Evolutionary conservation across 2,888 invertebrate species (phyloP).

Genomic region (Podotricha telesiphe): DNA sequence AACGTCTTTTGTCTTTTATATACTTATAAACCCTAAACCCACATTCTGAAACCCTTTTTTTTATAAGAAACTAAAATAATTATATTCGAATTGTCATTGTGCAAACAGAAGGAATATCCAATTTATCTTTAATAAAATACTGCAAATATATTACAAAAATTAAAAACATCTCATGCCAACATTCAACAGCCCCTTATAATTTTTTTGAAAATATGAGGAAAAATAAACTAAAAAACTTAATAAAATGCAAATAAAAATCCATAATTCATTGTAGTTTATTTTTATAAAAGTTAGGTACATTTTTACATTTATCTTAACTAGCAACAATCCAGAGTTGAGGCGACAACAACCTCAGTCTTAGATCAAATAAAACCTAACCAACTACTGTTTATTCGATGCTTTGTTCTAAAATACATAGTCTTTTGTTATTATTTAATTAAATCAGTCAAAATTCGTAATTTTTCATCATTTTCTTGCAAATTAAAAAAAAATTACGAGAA

Average conservation of each 20-base stretch:
- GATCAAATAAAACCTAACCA: constrained; percentile 46
- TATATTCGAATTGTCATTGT: too few species aligned
- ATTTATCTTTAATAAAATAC: too few species aligned
- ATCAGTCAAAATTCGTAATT: background rate
- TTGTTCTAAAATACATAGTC: constrained; percentile 8
- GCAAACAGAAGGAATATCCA: too few species aligned
- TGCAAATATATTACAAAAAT: too few species aligned
- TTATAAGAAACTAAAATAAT: too few species aligned
- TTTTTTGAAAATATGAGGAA: background rate
- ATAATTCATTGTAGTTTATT: constrained; percentile 71
- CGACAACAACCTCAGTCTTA: constrained; percentile 58
- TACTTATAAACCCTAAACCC: too few species aligned
- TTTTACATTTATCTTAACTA: constrained; percentile 69
- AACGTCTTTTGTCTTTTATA: too few species aligned
- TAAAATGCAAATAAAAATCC: constrained; percentile 36
- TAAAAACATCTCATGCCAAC: too few species aligned
- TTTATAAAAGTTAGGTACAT: constrained; percentile 74
- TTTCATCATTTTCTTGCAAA: too few species aligned
- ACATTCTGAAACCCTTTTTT: too few species aligned
- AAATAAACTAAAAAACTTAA: constrained; percentile 19
- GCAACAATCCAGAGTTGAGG: constrained; percentile 75
- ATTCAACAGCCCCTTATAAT: too few species aligned
- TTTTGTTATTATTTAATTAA: background rate
- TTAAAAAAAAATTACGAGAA: too few species aligned
- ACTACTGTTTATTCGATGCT: constrained; percentile 7